phyloP scores from a whole-genome alignment of 2,888 invertebrate genomes.

The Pandemis cinnamomeana region DNA sequence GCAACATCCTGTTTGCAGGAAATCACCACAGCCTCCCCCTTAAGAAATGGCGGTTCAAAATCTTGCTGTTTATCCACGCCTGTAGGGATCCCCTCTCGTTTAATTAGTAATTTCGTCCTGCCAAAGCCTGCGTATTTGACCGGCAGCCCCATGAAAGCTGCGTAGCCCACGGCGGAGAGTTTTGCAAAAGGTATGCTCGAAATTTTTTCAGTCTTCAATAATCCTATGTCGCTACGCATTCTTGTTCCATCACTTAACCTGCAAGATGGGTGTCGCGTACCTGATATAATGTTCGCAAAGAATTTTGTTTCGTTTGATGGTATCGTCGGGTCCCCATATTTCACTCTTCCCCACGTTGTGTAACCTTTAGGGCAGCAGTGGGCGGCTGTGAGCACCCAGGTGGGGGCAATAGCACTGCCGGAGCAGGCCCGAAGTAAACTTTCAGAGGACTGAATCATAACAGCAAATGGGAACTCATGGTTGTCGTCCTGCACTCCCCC shows the following conservation, averaged over 20 bases:
- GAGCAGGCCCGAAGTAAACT: not conserved
- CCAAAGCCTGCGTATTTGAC: conserved; percentile 1
- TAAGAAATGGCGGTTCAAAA: not conserved
- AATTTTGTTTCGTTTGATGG: not conserved
- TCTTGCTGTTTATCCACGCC: not conserved
- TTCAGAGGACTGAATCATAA: not conserved
- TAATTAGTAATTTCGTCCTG: not conserved
- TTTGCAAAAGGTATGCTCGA: not conserved
- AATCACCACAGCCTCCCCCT: not conserved
- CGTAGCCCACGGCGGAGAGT: not conserved
- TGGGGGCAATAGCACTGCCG: not conserved
- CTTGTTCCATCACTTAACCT: not conserved
- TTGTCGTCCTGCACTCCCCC: not conserved
- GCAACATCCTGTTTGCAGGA: not conserved
- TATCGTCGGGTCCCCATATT: not conserved
- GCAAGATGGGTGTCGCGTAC: not conserved
- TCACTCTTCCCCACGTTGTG: not conserved
- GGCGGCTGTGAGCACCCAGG: not conserved
- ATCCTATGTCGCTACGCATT: not conserved
- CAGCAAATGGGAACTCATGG: not conserved
- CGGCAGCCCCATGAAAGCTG: not conserved
- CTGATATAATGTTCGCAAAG: not conserved
- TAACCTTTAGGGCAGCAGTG: not conserved
- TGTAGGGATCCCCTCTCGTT: not conserved
- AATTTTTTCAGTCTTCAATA: not conserved